A percentile compares a stretch with the other conserved stretches of the same genome.
phyloP scores from a whole-genome alignment of 2,797 vertebrate species.

The Semaprochilodus insignis region DNA sequence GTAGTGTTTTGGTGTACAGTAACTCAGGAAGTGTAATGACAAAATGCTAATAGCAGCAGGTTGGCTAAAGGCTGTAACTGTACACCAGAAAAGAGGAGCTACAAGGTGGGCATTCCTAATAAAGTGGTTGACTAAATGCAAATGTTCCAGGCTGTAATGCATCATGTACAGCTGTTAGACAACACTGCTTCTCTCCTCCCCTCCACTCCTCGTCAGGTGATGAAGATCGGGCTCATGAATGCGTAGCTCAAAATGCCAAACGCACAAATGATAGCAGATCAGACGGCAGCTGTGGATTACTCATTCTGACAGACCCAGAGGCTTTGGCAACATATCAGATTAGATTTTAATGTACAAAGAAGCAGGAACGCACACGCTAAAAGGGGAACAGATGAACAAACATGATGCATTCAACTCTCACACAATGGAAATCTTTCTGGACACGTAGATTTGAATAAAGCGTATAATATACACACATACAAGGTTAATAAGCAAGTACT shows the following conservation, averaged over 20 bases:
- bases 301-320: conserved; percentile 13
- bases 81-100: too few relatives aligned
- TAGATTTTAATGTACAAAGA: not conserved
- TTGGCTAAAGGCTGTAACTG: too few relatives aligned
- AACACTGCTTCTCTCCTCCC: too few relatives aligned
- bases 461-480: too few relatives aligned
- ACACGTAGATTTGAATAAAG: too few relatives aligned
- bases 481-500: not conserved
- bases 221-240: not conserved
- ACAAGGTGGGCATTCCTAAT: not conserved
- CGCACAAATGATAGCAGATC: not conserved
- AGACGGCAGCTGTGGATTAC: conserved; percentile 23
- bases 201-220: not conserved
- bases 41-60: too few relatives aligned
- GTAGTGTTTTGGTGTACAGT: too few relatives aligned
- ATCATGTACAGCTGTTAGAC: not conserved
- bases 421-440: not conserved
- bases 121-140: not conserved
- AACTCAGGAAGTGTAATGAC: too few relatives aligned
- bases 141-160: not conserved
- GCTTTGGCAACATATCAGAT: conserved; percentile 17
- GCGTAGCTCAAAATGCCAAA: conserved; percentile 1
- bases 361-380: not conserved
- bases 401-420: not conserved
- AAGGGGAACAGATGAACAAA: not conserved